Evolutionary conservation across 2,888 invertebrate genomes (phyloP), one percentile per base, ranked within the genome.

Genomic region (Hipparchia sbordonii): DNA sequence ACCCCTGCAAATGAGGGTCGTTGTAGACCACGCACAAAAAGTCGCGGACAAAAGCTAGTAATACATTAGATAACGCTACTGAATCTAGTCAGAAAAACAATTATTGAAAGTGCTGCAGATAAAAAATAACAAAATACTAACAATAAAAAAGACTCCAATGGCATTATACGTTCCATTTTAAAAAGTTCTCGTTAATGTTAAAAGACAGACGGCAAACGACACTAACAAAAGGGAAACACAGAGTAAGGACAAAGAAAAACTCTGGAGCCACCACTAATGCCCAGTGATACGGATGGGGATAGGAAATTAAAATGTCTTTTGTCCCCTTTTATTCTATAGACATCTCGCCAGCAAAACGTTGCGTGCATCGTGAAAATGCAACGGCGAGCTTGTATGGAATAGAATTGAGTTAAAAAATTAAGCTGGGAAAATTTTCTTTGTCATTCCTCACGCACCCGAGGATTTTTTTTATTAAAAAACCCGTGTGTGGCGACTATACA

Each of bases 221-320:
- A 69, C 60, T 52, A 69, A 67, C 61, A 69, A 69, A 69, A 61
- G 52, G 52, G 61, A 61, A 69, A 61, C 69, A 61, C 69, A 61
- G 61, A 69, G 52, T 52, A 52, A 60, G 61, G 61, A 69, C 69
- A 69, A 69, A 69, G 60, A 69, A 69, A 69, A 69, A 61, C 52
- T 61, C 39, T 51, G 13, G 39, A 61, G 51, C 69, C 45, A 9
- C 69, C 61, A 69, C 66, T 60, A 52, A 67, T 68, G 57, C 60
- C 56, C 54, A 67, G 67, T 23, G 60, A 71, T 69, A 61, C 54
- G 65, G 67, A 86, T 83, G 82, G 39, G 84, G 83, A 85, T 86
- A 84, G 87, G 86, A 89, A 89, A 90, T 89, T 86, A 90, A 88
- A 86, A 84, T 81, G 77, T 79, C 84, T 87, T 89, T 87, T 87